Percentiles rank a stretch among this genome's conserved stretches.
Evolutionary conservation across 2,113 vertebrate genomes (phyloP).

Genomic region (Cromileptes altivelis): DNA sequence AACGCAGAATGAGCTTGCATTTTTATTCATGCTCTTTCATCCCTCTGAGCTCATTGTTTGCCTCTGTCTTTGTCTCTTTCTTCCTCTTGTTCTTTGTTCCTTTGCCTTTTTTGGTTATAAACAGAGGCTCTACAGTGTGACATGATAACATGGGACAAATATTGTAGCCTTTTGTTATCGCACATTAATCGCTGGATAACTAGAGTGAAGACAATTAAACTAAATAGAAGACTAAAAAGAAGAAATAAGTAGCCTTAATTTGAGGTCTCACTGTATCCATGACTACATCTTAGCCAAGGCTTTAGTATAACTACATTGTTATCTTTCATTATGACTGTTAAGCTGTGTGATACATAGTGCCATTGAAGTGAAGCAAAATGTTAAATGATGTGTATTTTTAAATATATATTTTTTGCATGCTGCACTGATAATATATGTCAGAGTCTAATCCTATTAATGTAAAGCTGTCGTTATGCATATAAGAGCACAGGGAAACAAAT

Average conservation of each 20-base stretch:
- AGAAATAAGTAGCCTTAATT: background rate
- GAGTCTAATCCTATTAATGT: constrained; percentile 30
- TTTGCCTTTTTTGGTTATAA: background rate
- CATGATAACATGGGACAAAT: constrained; percentile 7
- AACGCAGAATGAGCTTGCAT: constrained; percentile 62
- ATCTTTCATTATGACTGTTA: background rate
- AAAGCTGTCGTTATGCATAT: constrained; percentile 5
- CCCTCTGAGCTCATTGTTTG: constrained; percentile 35
- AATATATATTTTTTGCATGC: background rate
- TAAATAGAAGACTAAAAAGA: background rate
- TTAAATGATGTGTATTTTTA: background rate
- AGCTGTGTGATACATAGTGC: background rate
- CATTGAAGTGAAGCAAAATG: background rate
- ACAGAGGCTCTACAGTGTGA: background rate
- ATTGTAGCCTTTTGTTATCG: background rate
- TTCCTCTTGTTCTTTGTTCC: constrained; percentile 8
- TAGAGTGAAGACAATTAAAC: background rate
- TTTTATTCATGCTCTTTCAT: constrained; percentile 57
- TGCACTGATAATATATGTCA: background rate
- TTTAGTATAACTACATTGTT: background rate
- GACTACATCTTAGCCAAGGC: background rate
- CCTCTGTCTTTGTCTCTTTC: constrained; percentile 4
- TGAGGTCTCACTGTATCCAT: background rate
- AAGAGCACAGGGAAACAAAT: constrained; percentile 36
- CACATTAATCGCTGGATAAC: constrained; percentile 13